Conservation (phyloP, 2,888 invertebrate species). For the Lasioglossum zephyrum region DNA sequence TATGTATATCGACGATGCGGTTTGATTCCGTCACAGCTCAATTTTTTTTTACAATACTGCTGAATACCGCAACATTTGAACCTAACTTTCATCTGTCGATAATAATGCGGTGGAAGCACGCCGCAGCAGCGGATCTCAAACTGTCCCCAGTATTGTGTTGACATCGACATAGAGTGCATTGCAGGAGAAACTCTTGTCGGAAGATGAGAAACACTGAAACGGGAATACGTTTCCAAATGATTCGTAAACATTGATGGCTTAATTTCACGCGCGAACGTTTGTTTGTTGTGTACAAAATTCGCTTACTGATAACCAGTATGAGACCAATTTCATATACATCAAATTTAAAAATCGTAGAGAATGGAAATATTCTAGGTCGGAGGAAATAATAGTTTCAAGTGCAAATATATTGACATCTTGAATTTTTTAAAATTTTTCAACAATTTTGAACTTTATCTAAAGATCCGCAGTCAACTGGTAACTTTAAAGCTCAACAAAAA, state of each 20-base stretch:
- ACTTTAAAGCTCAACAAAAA: background rate
- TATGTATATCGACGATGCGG: background rate
- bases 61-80: background rate
- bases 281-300: background rate
- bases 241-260: slow-evolving; percentile 5
- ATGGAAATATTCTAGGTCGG: no score
- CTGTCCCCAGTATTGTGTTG: background rate
- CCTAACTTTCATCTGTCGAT: slow-evolving; percentile 7
- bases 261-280: background rate
- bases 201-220: background rate
- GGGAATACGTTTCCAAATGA: slow-evolving; percentile 17
- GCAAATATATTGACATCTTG: no score
- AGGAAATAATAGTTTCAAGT: no score
- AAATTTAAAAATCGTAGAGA: no score
- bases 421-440: no score
- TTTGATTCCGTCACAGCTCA: background rate
- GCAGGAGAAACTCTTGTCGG: background rate
- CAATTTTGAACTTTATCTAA: no score
- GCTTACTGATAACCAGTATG: background rate
- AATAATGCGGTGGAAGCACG: slow-evolving; percentile 11
- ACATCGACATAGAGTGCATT: background rate
- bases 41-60: slow-evolving; percentile 7
- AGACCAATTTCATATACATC: no score
- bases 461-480: no score
- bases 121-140: slow-evolving; percentile 15